Evolutionary conservation across 2,113 vertebrate species (phyloP).

Genomic region (Piprites chloris): DNA sequence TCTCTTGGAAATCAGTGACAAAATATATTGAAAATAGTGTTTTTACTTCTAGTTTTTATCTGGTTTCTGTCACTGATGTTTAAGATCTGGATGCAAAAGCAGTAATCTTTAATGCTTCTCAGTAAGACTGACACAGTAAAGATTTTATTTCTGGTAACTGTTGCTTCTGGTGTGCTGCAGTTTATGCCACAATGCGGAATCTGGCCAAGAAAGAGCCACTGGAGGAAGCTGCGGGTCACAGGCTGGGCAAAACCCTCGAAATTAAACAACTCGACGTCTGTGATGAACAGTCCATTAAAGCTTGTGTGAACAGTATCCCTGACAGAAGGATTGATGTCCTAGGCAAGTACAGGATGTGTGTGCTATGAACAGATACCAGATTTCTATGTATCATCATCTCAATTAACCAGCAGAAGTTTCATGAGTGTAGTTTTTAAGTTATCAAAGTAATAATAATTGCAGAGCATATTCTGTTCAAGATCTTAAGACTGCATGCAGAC

Average conservation of each 20-base stretch:
- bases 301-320: constrained; percentile 81
- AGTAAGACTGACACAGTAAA: not conserved
- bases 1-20: not conserved
- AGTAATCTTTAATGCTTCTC: not conserved
- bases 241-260: constrained; percentile 79
- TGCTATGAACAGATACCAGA: not conserved
- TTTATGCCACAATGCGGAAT: constrained; percentile 86
- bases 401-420: not conserved
- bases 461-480: not conserved
- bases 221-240: constrained; percentile 72
- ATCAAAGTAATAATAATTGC: not conserved
- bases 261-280: constrained; percentile 85
- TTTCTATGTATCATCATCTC: not conserved
- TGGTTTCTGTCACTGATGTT: not conserved
- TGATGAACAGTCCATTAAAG: constrained; percentile 79
- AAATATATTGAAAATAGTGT: not conserved
- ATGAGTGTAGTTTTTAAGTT: not conserved
- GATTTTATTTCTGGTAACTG: not conserved
- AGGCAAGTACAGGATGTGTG: constrained; percentile 64
- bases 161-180: constrained; percentile 51
- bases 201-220: constrained; percentile 72
- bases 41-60: not conserved
- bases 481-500: not conserved
- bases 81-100: not conserved
- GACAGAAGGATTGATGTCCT: constrained; percentile 81